Evolutionary conservation across 2,797 vertebrate species (phyloP), one percentile per base, ranked within the genome.

Genomic region (Tarsius wallacei): DNA sequence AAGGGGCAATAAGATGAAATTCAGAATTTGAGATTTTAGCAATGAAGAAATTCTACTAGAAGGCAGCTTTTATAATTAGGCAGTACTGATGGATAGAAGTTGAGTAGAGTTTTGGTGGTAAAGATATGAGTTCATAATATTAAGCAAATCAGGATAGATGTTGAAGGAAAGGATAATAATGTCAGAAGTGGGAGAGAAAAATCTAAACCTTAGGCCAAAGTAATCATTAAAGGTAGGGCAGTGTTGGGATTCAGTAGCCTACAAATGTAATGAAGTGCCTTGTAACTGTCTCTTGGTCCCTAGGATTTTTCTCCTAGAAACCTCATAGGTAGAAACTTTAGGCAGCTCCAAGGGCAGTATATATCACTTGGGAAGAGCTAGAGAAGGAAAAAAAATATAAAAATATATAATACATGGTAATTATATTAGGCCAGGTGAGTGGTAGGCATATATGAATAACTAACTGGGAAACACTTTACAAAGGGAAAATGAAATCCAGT

Each of bases 11-110:
- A 7, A 73, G 49, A 73, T 68, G 26, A 92, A 64, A 81, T 15
- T 87, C 47, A 95, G 68, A 64, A 73, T 85, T 47, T 71, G 28
- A 87, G 33, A 55, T 87, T 76, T 92, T 76, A 92, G 53, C 51
- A 81, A 42, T 66, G 31, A 19, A 31, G 14, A 78, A 71, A 78
- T 53, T 95, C 22, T 16, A 22, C 21, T 55, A 63, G 24, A 95
- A 81, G 17, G 59, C 10, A 57, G 28, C 1, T 31, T 95, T 81
- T 74, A 57, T 33, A 15, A 66, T 57, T 57, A 3, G 28, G 26
- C 47, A 24, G 51, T 55, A 1, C 14, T 31, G 22, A 19, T n/a
- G 42, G 26, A 63, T 47, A 84, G 36, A 76, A 36, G 6, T 78
- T 14, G 22, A 68, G 16, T 26, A 28, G 14, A 73, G 5, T 80